These are phyloP conservation scores for Cyclargus thomasi DNA, from an alignment of 1,140 invertebrate genomes.

Conservation along the genomic window DNA sequence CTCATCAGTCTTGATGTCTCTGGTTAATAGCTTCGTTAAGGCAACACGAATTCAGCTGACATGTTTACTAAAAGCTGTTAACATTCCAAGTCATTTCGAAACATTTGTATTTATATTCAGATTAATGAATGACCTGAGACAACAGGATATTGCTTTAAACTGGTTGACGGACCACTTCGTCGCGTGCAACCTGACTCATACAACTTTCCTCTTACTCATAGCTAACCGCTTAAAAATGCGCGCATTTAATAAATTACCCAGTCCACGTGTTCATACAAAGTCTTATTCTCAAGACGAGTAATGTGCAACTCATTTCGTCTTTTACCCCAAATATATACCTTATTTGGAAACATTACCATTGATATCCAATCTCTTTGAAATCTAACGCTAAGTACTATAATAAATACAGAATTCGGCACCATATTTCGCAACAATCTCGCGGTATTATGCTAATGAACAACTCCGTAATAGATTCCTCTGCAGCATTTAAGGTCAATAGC, in stretches of 20 bases:
- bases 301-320: not conserved
- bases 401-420: not conserved
- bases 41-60: not conserved
- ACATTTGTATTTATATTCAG: not conserved
- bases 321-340: not conserved
- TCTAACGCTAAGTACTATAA: not conserved
- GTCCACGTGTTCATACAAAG: too few relatives aligned
- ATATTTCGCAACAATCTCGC: not conserved
- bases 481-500: not conserved
- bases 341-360: too few relatives aligned
- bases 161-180: conserved; percentile 27
- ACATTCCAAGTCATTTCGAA: not conserved
- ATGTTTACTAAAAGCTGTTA: not conserved
- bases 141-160: conserved; percentile 19
- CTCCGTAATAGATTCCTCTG: not conserved
- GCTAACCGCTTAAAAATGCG: conserved; percentile 15
- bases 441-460: conserved; percentile 1
- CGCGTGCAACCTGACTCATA: conserved; percentile 34
- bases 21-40: not conserved
- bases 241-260: too few relatives aligned
- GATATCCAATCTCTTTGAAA: too few relatives aligned
- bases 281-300: too few relatives aligned
- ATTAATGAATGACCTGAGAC: not conserved
- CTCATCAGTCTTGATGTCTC: too few relatives aligned
- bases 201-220: conserved; percentile 47